Evolutionary conservation across 1,140 invertebrate genomes (phyloP).

Genomic region (Alviniconcha marisindica): DNA sequence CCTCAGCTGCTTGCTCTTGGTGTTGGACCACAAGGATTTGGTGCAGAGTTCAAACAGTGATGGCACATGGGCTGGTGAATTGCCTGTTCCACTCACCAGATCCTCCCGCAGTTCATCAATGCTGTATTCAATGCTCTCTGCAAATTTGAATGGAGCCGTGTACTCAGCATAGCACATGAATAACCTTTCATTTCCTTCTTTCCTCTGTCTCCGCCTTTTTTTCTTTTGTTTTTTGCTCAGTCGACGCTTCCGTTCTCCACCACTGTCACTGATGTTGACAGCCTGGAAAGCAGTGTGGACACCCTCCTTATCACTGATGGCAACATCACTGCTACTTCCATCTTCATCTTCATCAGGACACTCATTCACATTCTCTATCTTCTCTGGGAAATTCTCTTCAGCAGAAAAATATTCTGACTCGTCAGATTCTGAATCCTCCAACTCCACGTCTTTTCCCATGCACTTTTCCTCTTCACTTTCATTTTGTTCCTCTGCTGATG

Average conservation of each 20-base stretch:
- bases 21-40: neutral
- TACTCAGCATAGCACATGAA: neutral
- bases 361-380: neutral
- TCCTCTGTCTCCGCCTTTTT: neutral
- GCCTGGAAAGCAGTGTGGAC: neutral
- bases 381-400: conserved; percentile 13
- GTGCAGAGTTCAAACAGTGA: conserved; percentile 17
- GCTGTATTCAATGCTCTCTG: conserved; percentile 1
- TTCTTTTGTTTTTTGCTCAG: conserved; percentile 20
- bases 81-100: neutral
- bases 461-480: neutral
- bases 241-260: neutral
- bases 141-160: neutral
- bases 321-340: neutral
- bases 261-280: neutral
- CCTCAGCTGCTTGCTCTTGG: neutral
- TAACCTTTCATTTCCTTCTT: neutral
- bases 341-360: too few relatives aligned
- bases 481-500: neutral
- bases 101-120: neutral
- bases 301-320: neutral
- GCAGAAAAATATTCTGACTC: conserved; percentile 28
- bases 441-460: neutral
- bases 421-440: neutral
- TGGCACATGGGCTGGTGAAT: neutral